phyloP scores from a whole-genome alignment of 2,888 invertebrate genomes.

The Caenorhabditis japonica region DNA sequence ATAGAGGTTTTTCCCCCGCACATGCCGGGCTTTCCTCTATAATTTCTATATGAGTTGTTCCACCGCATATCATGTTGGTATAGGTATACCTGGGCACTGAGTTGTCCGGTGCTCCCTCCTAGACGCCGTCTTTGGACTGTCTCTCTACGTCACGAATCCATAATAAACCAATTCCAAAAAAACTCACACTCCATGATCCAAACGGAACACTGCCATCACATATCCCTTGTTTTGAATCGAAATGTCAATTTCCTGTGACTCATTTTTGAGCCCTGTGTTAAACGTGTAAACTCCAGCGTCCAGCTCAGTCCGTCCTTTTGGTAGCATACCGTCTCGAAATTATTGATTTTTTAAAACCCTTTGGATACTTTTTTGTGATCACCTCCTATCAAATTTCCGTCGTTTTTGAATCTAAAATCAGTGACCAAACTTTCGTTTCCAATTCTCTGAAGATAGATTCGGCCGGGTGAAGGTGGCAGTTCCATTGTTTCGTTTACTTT shows the following conservation, averaged over 20 bases:
- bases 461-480: constrained; percentile 44
- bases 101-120: no score
- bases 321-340: constrained; percentile 38
- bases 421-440: constrained; percentile 54
- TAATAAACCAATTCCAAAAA: no score
- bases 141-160: no score
- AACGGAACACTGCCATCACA: constrained; percentile 63
- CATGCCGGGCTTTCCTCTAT: no score
- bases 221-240: constrained; percentile 60
- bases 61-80: no score
- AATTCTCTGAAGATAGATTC: constrained; percentile 57
- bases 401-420: constrained; percentile 36
- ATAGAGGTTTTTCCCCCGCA: no score
- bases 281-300: constrained; percentile 55
- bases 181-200: constrained; percentile 45
- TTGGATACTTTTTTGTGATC: background rate
- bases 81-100: no score
- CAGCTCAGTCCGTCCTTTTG: constrained; percentile 53
- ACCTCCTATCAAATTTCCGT: constrained; percentile 40
- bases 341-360: background rate
- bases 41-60: no score
- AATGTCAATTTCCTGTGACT: constrained; percentile 45
- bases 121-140: no score
- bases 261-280: constrained; percentile 39
- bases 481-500: constrained; percentile 64